phyloP scores from a whole-genome alignment of 1,140 invertebrate genomes.

The Gonioctena quinquepunctata region DNA sequence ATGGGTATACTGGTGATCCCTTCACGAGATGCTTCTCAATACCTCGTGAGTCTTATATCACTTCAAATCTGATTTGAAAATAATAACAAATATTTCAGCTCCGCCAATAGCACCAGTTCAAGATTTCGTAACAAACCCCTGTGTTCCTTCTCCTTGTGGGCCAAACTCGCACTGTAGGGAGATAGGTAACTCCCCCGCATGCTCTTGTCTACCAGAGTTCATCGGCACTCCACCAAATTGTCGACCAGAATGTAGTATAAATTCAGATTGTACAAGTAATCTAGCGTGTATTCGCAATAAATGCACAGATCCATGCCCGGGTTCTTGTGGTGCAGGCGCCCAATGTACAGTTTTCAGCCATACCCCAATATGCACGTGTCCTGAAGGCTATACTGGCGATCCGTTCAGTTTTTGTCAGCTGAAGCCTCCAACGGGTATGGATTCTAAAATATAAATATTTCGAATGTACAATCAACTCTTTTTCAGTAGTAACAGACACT shows the following conservation, averaged over 20 bases:
- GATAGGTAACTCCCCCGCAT: conserved; percentile 61
- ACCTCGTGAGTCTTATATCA: conserved; percentile 51
- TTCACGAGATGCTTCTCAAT: conserved; percentile 59
- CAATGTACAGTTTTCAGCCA: conserved; percentile 66
- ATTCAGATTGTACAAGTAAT: conserved; percentile 62
- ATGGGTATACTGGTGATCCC: conserved; percentile 64
- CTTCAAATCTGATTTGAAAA: too few relatives aligned
- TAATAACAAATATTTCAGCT: background rate
- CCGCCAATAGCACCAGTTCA: background rate
- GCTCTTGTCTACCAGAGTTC: conserved; percentile 62
- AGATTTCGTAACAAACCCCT: conserved; percentile 56
- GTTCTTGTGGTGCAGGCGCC: conserved; percentile 67
- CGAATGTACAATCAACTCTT: background rate
- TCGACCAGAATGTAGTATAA: conserved; percentile 60
- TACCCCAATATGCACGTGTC: conserved; percentile 65
- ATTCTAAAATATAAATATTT: background rate
- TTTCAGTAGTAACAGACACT: conserved; percentile 17
- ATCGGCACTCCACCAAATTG: conserved; percentile 61
- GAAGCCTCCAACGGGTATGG: conserved; percentile 55
- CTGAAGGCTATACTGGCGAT: conserved; percentile 67
- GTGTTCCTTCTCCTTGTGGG: conserved; percentile 66
- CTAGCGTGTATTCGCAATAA: conserved; percentile 63
- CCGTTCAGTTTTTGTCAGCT: conserved; percentile 62
- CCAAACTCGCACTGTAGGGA: conserved; percentile 60
- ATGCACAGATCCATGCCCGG: conserved; percentile 70